Conservation (phyloP, 1,140 invertebrate species). For the Drosophila tropicalis region DNA sequence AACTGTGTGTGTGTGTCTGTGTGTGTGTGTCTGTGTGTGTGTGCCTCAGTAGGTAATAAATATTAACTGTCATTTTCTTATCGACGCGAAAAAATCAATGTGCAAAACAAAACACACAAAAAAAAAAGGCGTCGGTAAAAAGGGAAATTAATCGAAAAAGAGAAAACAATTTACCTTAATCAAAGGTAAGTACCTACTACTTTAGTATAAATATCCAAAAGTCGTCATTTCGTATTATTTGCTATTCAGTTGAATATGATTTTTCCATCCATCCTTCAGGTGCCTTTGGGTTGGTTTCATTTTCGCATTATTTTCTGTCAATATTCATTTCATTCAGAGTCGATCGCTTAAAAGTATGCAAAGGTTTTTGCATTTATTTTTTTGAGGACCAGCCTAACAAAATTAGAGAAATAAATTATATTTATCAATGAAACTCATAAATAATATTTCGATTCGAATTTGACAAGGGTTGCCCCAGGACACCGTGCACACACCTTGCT, state of each 20-base stretch:
- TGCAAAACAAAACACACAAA: not conserved
- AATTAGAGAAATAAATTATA: slow-evolving; percentile 60
- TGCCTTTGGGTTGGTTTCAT: too few relatives aligned
- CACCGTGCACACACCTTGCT: slow-evolving; percentile 39
- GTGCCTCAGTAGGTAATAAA: slow-evolving; percentile 10
- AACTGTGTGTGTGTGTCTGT: not conserved
- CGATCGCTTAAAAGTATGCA: not conserved
- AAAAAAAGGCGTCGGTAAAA: not conserved
- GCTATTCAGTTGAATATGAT: not conserved
- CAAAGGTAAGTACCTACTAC: not conserved
- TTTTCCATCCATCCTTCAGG: not conserved
- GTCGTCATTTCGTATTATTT: not conserved
- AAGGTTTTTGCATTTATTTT: not conserved
- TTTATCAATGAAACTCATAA: slow-evolving; percentile 59
- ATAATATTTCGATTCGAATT: slow-evolving; percentile 54
- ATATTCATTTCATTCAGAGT: not conserved
- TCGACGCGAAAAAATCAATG: slow-evolving; percentile 4
- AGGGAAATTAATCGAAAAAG: slow-evolving; percentile 13
- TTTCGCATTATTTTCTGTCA: too few relatives aligned
- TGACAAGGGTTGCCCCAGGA: slow-evolving; percentile 39
- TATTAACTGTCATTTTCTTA: slow-evolving; percentile 19
- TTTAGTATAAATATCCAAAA: not conserved
- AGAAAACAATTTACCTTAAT: slow-evolving; percentile 10
- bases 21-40: not conserved
- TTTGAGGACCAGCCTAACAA: not conserved